These are phyloP conservation scores for Heterochromis multidens DNA, from an alignment of 2,113 vertebrate genomes.

Conservation along the genomic window DNA sequence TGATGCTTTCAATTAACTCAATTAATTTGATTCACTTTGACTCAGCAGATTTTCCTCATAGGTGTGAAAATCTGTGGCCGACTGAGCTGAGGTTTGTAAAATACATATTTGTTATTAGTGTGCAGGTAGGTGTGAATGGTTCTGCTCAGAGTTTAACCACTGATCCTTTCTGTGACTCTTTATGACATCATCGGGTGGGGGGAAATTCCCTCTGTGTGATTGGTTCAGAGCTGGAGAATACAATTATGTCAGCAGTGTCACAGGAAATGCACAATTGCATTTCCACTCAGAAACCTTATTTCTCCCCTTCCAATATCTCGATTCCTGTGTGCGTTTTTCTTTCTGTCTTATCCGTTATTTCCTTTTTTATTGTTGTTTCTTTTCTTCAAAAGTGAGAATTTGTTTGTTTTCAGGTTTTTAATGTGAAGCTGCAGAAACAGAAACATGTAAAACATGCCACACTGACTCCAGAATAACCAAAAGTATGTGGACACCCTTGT, in stretches of 20 bases:
- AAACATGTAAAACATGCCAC: neutral
- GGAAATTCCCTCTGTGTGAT: conserved; percentile 36
- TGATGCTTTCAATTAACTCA: neutral
- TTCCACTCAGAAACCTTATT: neutral
- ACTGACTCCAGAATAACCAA: neutral
- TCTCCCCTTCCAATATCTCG: neutral
- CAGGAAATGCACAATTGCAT: neutral
- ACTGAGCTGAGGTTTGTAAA: neutral
- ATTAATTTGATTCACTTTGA: neutral
- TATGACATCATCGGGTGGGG: neutral
- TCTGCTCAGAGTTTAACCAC: neutral
- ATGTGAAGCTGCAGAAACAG: neutral
- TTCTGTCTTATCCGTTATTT: neutral
- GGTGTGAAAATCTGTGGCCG: neutral
- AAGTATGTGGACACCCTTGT: neutral
- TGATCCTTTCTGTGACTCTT: neutral
- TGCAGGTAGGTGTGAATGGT: neutral
- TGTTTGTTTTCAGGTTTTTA: neutral
- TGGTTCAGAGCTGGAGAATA: conserved; percentile 18
- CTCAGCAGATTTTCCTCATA: neutral
- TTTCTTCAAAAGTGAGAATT: neutral
- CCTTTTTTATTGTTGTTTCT: neutral
- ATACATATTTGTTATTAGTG: neutral
- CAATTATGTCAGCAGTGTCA: conserved; percentile 23
- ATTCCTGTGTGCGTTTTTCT: neutral